Conservation (phyloP, 2,113 vertebrate species). For the Lates calcarifer region DNA sequence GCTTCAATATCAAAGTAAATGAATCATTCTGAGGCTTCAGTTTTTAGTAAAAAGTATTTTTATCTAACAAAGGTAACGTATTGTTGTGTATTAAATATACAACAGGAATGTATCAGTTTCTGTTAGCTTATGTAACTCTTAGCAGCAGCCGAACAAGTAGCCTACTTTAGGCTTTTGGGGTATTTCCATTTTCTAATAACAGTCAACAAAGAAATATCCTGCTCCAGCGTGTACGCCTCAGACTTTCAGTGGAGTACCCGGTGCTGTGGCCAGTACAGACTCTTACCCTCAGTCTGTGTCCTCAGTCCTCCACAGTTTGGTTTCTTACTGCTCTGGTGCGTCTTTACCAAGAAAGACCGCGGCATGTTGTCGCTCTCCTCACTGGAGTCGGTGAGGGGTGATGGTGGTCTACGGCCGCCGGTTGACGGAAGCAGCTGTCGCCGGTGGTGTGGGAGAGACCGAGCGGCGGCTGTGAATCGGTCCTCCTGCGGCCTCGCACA, state of each 20-base stretch:
- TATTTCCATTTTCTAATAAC: neutral
- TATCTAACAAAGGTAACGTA: neutral
- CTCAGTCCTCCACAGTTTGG: slow-evolving; percentile 56
- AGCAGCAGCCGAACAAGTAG: neutral
- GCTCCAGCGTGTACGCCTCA: no score
- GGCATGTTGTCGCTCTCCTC: slow-evolving; percentile 67
- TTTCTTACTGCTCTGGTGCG: slow-evolving; percentile 72
- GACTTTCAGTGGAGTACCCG: neutral
- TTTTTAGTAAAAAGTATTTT: neutral
- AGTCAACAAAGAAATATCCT: no score
- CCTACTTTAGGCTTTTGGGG: neutral
- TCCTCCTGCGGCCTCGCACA: neutral
- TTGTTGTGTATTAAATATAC: neutral
- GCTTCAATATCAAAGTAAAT: neutral
- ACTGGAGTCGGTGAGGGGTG: neutral
- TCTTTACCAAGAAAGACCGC: slow-evolving; percentile 81
- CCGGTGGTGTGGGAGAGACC: neutral
- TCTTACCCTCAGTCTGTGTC: slow-evolving; percentile 61
- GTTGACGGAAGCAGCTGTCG: neutral
- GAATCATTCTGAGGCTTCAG: neutral
- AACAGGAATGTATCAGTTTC: neutral
- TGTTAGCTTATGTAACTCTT: neutral
- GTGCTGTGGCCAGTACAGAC: neutral
- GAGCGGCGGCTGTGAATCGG: neutral
- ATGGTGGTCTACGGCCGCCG: neutral